A percentile compares a stretch with the other conserved stretches of the same genome.
Conservation (phyloP, 2,113 vertebrate species). For the Sminthopsis crassicaudata region DNA sequence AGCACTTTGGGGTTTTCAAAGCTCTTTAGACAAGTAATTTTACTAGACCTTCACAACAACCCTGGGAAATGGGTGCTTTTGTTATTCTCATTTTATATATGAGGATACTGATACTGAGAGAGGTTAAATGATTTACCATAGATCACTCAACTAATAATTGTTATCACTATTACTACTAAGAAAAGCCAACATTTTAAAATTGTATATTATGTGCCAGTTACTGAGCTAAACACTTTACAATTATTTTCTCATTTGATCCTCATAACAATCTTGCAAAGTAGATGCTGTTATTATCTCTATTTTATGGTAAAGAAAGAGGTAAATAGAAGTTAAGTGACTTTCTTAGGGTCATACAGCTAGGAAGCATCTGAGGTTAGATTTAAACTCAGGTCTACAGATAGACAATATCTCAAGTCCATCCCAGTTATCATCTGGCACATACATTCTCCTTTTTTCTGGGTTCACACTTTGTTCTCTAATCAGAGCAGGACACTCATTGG, state of each 20-base stretch:
- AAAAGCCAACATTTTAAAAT: neutral
- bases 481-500: conserved; percentile 33
- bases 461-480: conserved; percentile 43
- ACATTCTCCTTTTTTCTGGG: conserved; percentile 17
- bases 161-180: neutral
- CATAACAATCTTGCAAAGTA: neutral
- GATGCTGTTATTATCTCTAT: neutral
- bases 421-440: neutral
- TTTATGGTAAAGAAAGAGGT: neutral
- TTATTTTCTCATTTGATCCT: neutral
- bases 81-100: neutral
- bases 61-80: neutral
- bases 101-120: neutral
- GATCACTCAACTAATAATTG: neutral
- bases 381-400: neutral
- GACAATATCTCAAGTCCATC: neutral
- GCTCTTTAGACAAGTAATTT: neutral
- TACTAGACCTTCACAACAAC: neutral
- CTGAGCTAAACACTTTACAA: too few species aligned
- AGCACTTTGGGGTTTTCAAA: neutral
- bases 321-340: neutral
- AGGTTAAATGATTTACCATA: neutral
- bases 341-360: neutral
- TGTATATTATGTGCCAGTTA: too few species aligned
- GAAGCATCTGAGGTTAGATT: neutral